Evolutionary conservation across 2,888 invertebrate species (phyloP).

Genomic region (Caradrina kadenii): DNA sequence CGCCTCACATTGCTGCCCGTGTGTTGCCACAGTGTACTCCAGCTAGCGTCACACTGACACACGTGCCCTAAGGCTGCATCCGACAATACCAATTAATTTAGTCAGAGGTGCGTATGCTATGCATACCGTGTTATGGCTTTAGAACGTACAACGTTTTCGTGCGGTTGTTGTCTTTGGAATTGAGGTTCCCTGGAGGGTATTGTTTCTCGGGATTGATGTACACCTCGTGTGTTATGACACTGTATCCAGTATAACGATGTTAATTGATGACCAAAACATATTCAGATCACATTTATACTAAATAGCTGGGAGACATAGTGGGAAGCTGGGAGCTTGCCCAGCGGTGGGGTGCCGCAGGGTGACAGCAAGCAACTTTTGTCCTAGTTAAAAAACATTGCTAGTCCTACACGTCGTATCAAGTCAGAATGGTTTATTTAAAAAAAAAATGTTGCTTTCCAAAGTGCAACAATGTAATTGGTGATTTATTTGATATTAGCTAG

Average conservation of each 20-base stretch:
- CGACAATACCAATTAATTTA: conserved; percentile 28
- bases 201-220: neutral
- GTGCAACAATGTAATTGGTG: too few relatives aligned
- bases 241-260: neutral
- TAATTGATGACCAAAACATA: neutral
- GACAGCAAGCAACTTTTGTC: too few relatives aligned
- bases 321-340: neutral
- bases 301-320: neutral
- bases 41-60: conserved; percentile 13
- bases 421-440: neutral
- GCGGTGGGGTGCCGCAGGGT: neutral
- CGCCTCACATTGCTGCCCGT: neutral
- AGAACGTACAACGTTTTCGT: neutral
- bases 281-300: too few relatives aligned
- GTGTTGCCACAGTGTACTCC: conserved; percentile 13
- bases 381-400: too few relatives aligned
- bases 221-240: neutral
- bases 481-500: neutral
- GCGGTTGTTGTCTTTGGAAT: conserved; percentile 6
- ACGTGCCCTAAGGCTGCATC: conserved; percentile 1
- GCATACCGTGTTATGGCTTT: neutral
- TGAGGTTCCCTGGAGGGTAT: conserved; percentile 3
- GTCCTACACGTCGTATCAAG: neutral
- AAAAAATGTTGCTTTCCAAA: too few relatives aligned
- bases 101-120: conserved; percentile 10